phyloP scores from a whole-genome alignment of 2,113 vertebrate genomes.

The Hyperoodon ampullatus region DNA sequence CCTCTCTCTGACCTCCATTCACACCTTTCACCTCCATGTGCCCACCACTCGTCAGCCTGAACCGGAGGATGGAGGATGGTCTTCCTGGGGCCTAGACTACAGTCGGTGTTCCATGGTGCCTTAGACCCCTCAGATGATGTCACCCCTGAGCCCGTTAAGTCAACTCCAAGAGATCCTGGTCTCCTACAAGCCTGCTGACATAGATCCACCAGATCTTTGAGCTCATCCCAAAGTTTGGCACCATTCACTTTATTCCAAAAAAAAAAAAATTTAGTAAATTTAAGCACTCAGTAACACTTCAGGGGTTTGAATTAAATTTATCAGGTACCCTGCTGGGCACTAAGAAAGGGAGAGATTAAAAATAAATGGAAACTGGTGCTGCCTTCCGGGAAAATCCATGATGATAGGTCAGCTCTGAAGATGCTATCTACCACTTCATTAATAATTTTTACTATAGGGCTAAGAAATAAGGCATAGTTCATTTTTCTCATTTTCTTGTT shows the following conservation, averaged over 20 bases:
- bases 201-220: not conserved
- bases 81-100: fast-evolving
- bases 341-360: not conserved
- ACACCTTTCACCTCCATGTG: not conserved
- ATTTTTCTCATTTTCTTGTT: not conserved
- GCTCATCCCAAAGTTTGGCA: not conserved
- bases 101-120: fast-evolving
- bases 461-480: not conserved
- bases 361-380: not conserved
- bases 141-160: not conserved
- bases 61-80: not conserved
- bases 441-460: not conserved
- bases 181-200: not conserved
- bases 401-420: not conserved
- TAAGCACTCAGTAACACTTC: not conserved
- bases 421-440: not conserved
- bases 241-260: not conserved
- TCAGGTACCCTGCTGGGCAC: not conserved
- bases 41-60: not conserved
- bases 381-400: not conserved
- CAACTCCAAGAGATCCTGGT: not conserved
- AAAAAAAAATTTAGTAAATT: not conserved
- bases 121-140: not conserved
- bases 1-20: not conserved
- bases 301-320: not conserved